These are phyloP conservation scores for Alcedo atthis DNA, from an alignment of 2,797 vertebrate species.

Conservation along the genomic window DNA sequence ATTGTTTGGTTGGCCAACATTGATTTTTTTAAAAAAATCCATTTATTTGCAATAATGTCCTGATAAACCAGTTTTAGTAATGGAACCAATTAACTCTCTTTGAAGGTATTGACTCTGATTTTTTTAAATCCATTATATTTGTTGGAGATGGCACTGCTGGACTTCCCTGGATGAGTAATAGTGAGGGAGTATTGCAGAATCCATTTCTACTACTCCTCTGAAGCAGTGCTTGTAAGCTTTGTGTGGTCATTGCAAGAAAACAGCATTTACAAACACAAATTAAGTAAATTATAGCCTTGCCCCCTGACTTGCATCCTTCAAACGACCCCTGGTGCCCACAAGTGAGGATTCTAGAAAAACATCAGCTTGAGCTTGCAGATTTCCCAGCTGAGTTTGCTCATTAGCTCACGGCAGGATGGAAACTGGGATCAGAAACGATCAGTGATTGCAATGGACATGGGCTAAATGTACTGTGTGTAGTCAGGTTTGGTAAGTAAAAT, in stretches of 20 bases:
- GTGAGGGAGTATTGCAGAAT: neutral
- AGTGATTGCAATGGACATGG: neutral
- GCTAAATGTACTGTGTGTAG: neutral
- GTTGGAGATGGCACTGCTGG: neutral
- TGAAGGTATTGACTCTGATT: slow-evolving; percentile 25
- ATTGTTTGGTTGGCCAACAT: neutral
- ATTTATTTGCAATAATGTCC: neutral
- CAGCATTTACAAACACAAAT: neutral
- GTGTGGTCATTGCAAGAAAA: neutral
- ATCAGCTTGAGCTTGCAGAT: neutral
- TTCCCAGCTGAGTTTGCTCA: neutral
- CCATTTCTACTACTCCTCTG: neutral
- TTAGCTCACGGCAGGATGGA: neutral
- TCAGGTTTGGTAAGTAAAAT: neutral
- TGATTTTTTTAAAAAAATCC: neutral
- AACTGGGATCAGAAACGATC: neutral
- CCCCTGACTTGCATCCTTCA: neutral
- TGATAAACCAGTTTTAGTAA: slow-evolving; percentile 24
- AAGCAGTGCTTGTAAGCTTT: neutral
- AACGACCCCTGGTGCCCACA: neutral
- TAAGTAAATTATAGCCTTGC: neutral
- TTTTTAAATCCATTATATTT: slow-evolving; percentile 17
- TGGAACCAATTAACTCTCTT: slow-evolving; percentile 29
- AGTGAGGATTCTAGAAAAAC: neutral
- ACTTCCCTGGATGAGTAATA: neutral